Evolutionary conservation across 2,888 invertebrate genomes (phyloP).

Genomic region (Oxycera nigricornis): DNA sequence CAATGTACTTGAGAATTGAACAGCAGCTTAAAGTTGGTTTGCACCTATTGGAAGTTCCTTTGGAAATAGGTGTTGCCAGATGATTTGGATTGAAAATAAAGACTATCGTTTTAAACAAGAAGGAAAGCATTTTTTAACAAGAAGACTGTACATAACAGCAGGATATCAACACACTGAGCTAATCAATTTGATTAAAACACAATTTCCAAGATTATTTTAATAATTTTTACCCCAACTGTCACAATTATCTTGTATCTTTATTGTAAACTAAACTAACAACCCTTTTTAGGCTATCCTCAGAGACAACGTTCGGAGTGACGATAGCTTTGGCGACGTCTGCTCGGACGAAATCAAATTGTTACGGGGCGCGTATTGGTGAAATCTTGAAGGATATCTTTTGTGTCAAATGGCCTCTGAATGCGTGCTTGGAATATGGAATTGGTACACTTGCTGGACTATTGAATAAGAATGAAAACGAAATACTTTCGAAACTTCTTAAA

Average conservation of each 20-base stretch:
- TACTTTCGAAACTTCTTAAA: too few species aligned
- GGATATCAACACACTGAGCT: background rate
- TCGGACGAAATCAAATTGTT: constrained; percentile 3
- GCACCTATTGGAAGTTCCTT: background rate
- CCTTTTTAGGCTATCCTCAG: background rate
- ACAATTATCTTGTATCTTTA: too few species aligned
- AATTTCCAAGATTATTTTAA: too few species aligned
- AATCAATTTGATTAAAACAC: background rate
- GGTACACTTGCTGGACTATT: background rate
- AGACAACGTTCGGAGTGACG: background rate
- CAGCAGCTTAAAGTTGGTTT: background rate
- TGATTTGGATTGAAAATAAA: background rate
- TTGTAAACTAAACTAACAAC: too few species aligned
- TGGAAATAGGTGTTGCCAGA: background rate
- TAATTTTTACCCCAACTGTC: too few species aligned
- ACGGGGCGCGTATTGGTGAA: background rate
- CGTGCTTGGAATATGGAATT: background rate
- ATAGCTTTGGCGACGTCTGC: background rate
- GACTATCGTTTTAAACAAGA: background rate
- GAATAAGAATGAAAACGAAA: background rate
- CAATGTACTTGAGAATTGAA: background rate
- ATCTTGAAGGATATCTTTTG: constrained; percentile 7
- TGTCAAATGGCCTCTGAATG: background rate
- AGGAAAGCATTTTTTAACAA: too few species aligned
- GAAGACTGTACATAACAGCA: too few species aligned